Evolutionary conservation across 2,888 invertebrate species (phyloP).

Genomic region (Mesoligia furuncula): DNA sequence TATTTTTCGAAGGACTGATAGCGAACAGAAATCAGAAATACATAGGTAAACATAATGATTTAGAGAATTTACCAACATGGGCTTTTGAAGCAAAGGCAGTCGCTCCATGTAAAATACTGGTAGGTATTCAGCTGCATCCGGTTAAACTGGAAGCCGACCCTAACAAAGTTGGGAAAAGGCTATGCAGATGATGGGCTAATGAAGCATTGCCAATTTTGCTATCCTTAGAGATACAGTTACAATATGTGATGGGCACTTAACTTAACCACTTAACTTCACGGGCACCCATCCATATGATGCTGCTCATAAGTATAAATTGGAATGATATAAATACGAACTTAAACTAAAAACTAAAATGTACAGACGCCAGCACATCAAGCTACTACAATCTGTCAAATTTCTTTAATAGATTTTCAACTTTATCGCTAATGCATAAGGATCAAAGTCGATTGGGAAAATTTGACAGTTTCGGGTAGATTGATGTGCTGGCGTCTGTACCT

Average conservation of each 20-base stretch:
- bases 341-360: not conserved
- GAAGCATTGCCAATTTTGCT: not conserved
- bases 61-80: not conserved
- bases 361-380: too few species aligned
- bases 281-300: not conserved
- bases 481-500: too few species aligned
- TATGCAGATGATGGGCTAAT: too few species aligned
- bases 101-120: too few species aligned
- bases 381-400: too few species aligned
- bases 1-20: not conserved
- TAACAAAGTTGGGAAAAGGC: too few species aligned
- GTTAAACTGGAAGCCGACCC: too few species aligned
- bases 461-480: too few species aligned
- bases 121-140: too few species aligned
- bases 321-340: not conserved
- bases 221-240: not conserved
- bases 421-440: too few species aligned
- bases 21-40: not conserved
- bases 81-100: not conserved
- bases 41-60: not conserved
- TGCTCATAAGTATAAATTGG: not conserved
- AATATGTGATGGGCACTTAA: not conserved
- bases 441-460: too few species aligned
- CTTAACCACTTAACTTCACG: not conserved
- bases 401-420: too few species aligned